Base-by-base conservation (phyloP, 2,888 invertebrate genomes). In the Cantharis rufa region DNA sequence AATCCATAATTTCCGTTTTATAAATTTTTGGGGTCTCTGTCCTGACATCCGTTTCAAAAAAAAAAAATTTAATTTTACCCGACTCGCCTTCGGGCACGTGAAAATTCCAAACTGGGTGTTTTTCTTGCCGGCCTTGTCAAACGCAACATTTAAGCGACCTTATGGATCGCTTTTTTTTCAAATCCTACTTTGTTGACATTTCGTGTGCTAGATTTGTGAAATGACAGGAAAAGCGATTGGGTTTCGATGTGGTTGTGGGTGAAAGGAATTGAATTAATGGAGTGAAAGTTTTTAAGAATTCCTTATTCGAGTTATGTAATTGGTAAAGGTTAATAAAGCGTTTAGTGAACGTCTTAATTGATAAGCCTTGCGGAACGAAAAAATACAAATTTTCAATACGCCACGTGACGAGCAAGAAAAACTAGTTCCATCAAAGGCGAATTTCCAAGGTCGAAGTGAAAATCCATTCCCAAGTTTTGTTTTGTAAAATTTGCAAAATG, bases 71-170 rank as follows among this genome's bases (percentile, higher is more conserved):
- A 18, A 18, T 64, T 64, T 9, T 11, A 18, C 11, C n/a, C 21
- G 1, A 32, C 32, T n/a, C 4, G n/a, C 13, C 5, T 10, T 1
- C 32, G 32, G 13, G 4, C 32, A n/a, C 32, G 32, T 5, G 32
- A 32, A 32, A 32, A 32, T 13, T 32, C 32, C 13, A n/a, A 28
- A 32, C 32, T 4, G 32, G 32, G 32, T 5, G 32, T 32, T 32
- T 28, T 74, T 71, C 76, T 72, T n/a, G 75, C 21, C 63, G 72
- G 64, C 75, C 77, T 77, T 77, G 77, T n/a, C 61, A 74, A 32
- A 15, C n/a, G 13, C 32, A 32, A n/a, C 32, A 32, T 32, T 32
- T 32, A 32, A 32, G 13, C 32, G 32, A 32, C 32, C 32, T 32
- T 32, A 32, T 32, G 32, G 32, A 32, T 32, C 13, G 32, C 13